A percentile compares a stretch with the other conserved stretches of the same genome.
phyloP scores from a whole-genome alignment of 2,113 vertebrate species.

The Andinoacara biseriatus region DNA sequence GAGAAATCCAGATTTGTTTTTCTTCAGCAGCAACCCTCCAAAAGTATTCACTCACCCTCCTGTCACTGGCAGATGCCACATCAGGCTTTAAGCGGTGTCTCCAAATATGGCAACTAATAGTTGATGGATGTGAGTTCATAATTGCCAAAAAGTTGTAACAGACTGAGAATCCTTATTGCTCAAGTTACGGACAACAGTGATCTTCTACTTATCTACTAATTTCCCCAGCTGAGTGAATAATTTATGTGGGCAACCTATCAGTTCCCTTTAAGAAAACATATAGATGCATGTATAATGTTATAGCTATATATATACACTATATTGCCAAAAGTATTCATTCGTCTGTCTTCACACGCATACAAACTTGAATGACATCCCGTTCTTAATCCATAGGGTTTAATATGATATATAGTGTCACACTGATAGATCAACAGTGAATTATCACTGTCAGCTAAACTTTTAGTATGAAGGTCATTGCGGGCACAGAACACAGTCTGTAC shows the following conservation, averaged over 20 bases:
- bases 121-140: not conserved
- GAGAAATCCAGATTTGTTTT: not conserved
- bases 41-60: not conserved
- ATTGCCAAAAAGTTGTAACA: not conserved
- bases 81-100: not conserved
- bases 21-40: not conserved
- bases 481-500: not conserved
- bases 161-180: not conserved
- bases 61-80: not conserved
- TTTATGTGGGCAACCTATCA: not conserved
- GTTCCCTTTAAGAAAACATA: not conserved
- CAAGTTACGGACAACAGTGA: not conserved
- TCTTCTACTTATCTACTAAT: too few relatives aligned
- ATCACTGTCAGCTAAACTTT: not conserved
- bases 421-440: not conserved
- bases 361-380: too few relatives aligned
- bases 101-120: not conserved
- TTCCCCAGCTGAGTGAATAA: not conserved
- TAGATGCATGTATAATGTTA: not conserved
- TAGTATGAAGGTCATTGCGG: not conserved
- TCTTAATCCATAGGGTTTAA: too few relatives aligned
- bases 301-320: too few relatives aligned
- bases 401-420: not conserved
- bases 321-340: too few relatives aligned
- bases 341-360: too few relatives aligned